Evolutionary conservation across 2,113 vertebrate species (phyloP), one percentile per base, ranked within the genome.

Genomic region (Mastomys coucha): DNA sequence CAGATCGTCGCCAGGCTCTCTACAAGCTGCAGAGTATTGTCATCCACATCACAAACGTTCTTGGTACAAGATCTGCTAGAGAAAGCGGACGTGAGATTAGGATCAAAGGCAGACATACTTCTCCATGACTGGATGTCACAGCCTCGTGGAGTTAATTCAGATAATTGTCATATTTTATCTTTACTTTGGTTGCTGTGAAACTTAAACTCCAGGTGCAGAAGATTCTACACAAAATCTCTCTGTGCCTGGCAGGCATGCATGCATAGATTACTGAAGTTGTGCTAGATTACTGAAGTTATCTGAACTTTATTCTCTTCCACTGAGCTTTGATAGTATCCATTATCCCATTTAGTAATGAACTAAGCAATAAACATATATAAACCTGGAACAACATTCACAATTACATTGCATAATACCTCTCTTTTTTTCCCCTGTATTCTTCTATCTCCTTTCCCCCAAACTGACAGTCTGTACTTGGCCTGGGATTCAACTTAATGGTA

Each of bases 231-330:
- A 24, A n/a, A 2, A 17, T 45, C 28, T 45, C 42, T 45, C 58
- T 65, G 39, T 2, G 2, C 51, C 7, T 33, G 9, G 67, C 42
- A 67, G 31, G 14, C 13, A 33, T 8, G 19, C 28, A 86, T 36
- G 12, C 20, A 4, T 70, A 42, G 28, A 19, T 72, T 3, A 1
- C 7, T 1, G 19, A 45, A 7, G 7, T 17, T 70, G 2, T 1
- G 8, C 31, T 70, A 42, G 28, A 19, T 72, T 3, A 1, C 7
- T 1, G 19, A 45, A 7, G 7, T 17, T 70, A 13, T 84, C 36
- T 7, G 4, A 17, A 31, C 63, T 13, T 69, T 11, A 49, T 19
- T 88, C 8, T 78, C 39, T 49, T 86, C 65, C 14, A 36, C 7
- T 72, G 13, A 39, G 5, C 4, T 39, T 77, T 42, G 56, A 20